These are phyloP conservation scores for Centroberyx gerrardi DNA, from an alignment of 2,797 vertebrate species.

Conservation along the genomic window DNA sequence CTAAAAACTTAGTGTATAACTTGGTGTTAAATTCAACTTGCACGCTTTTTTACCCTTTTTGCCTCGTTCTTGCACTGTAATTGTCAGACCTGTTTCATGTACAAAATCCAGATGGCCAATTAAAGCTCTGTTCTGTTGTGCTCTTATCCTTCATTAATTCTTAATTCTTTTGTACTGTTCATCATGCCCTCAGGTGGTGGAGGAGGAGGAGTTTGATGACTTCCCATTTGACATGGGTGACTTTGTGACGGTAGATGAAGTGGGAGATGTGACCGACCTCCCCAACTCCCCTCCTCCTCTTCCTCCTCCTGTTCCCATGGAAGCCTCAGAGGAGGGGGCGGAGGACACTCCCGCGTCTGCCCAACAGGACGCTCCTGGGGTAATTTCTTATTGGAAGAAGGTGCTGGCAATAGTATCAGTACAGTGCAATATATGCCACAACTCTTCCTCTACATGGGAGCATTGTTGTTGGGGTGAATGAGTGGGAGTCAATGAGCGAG, in stretches of 20 bases:
- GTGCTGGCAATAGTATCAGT: neutral
- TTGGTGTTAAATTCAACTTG: too few relatives aligned
- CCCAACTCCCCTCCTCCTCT: slow-evolving; percentile 28
- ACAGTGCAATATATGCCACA: too few relatives aligned
- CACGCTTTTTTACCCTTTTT: too few relatives aligned
- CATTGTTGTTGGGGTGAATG: too few relatives aligned
- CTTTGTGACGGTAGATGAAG: slow-evolving; percentile 93
- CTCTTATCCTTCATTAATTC: too few relatives aligned
- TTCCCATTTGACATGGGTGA: slow-evolving; percentile 92
- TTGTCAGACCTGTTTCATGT: too few relatives aligned
- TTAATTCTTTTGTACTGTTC: neutral
- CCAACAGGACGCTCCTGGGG: slow-evolving; percentile 34
- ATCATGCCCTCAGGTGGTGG: slow-evolving; percentile 7
- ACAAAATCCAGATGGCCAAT: too few relatives aligned
- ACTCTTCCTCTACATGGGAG: too few relatives aligned
- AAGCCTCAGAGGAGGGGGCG: slow-evolving; percentile 14
- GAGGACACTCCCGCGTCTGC: neutral
- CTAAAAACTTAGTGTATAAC: too few relatives aligned
- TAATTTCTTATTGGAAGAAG: slow-evolving; percentile 12
- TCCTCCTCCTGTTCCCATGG: slow-evolving; percentile 14
- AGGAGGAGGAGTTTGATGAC: slow-evolving; percentile 60
- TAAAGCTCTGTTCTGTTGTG: too few relatives aligned
- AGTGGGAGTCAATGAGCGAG: too few relatives aligned
- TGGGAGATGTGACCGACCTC: slow-evolving; percentile 84
- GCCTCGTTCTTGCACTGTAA: too few relatives aligned